phyloP scores from a whole-genome alignment of 1,140 invertebrate species.

The Hermetia illucens region DNA sequence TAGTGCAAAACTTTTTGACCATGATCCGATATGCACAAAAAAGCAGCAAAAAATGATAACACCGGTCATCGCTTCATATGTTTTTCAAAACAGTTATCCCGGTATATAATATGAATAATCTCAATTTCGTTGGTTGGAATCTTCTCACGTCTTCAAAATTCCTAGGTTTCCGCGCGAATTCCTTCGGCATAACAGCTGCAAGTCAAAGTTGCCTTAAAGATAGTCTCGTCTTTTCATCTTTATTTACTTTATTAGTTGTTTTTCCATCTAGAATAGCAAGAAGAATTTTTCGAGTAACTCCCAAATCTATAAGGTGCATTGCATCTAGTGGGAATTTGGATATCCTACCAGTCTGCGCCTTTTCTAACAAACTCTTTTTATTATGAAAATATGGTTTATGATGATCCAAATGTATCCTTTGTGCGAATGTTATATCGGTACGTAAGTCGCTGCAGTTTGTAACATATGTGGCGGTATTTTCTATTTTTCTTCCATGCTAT shows the following conservation, averaged over 20 bases:
- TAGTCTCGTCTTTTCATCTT: neutral
- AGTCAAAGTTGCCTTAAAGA: no score
- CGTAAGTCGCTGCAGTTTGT: neutral
- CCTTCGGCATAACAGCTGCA: no score
- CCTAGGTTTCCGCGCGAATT: constrained; percentile 30
- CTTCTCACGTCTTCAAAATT: constrained; percentile 20
- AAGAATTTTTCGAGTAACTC: constrained; percentile 4
- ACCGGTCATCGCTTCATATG: constrained; percentile 17
- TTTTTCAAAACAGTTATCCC: constrained; percentile 27
- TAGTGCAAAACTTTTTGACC: constrained; percentile 9
- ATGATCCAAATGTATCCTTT: neutral
- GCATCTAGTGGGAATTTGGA: constrained; percentile 4
- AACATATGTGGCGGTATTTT: constrained; percentile 2
- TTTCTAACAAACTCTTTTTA: neutral
- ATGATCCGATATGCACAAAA: no score
- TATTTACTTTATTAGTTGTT: neutral
- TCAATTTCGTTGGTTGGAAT: no score
- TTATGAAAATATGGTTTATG: neutral
- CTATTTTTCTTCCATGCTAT: no score
- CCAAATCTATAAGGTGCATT: constrained; percentile 5
- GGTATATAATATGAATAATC: no score
- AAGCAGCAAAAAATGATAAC: constrained; percentile 29
- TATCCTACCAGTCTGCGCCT: constrained; percentile 1
- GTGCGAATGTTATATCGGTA: neutral
- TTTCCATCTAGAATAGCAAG: neutral